These are phyloP conservation scores for Rhynchophorus ferrugineus DNA, from an alignment of 1,140 invertebrate genomes.

Conservation along the genomic window DNA sequence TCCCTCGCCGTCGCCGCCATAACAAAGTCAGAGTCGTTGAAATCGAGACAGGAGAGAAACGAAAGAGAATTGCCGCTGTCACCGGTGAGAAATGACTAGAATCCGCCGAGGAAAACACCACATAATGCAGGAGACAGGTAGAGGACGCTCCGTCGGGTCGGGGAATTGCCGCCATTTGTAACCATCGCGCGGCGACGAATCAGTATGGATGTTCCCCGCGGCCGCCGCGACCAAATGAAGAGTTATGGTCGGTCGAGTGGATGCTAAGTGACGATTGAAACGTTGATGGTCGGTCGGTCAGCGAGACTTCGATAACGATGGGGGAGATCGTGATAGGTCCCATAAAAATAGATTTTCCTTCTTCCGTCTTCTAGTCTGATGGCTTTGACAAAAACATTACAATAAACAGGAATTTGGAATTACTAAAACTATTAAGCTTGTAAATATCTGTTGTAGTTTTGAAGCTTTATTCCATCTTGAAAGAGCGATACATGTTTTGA, in stretches of 20 bases:
- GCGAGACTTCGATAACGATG: no score
- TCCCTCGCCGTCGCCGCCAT: no score
- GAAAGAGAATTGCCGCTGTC: conserved; percentile 34
- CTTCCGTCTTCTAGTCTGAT: no score
- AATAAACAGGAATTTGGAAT: no score
- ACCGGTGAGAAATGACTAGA: conserved; percentile 35
- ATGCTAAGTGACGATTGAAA: conserved; percentile 34
- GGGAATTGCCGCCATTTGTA: conserved; percentile 37
- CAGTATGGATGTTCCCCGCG: conserved; percentile 30
- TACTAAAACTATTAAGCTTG: no score
- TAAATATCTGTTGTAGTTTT: no score
- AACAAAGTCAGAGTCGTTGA: conserved; percentile 36
- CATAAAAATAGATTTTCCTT: no score
- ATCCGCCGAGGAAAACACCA: conserved; percentile 30
- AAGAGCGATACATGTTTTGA: no score
- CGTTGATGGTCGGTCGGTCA: conserved; percentile 7
- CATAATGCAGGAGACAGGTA: conserved; percentile 32
- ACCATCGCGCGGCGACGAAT: conserved; percentile 33
- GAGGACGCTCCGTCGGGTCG: conserved; percentile 32
- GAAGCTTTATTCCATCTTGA: no score
- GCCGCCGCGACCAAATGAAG: conserved; percentile 34
- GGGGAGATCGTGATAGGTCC: no score
- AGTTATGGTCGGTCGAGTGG: conserved; percentile 33
- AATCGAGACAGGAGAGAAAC: conserved; percentile 32
- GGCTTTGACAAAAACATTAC: no score